These are phyloP conservation scores for Coremacera marginata DNA, from an alignment of 2,888 invertebrate genomes.

Conservation along the genomic window DNA sequence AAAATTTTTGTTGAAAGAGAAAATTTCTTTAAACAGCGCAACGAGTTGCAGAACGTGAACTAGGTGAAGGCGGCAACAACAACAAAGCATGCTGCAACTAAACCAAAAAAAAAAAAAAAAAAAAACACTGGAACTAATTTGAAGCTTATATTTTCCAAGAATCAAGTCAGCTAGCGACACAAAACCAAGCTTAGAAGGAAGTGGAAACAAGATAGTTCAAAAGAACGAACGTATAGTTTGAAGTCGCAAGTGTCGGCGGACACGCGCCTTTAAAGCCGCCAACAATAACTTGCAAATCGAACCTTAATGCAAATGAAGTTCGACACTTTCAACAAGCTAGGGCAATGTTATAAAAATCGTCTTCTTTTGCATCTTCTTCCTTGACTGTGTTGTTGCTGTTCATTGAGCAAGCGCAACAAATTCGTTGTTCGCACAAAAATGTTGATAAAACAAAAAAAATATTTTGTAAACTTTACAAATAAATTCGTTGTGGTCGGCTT, in stretches of 20 bases:
- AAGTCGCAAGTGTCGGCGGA: slow-evolving; percentile 63
- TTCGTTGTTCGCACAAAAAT: slow-evolving; percentile 1
- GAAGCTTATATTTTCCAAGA: slow-evolving; percentile 24
- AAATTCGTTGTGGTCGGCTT: slow-evolving; percentile 48
- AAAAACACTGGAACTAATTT: slow-evolving; percentile 24
- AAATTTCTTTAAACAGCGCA: slow-evolving; percentile 16
- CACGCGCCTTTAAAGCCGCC: slow-evolving; percentile 58
- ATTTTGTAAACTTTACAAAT: slow-evolving; percentile 40
- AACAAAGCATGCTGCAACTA: not conserved
- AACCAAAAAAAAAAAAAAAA: not conserved
- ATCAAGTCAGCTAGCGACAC: not conserved
- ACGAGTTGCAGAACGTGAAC: slow-evolving; percentile 40
- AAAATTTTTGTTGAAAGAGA: slow-evolving; percentile 20
- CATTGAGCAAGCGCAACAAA: slow-evolving; percentile 27
- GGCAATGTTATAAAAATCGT: not conserved
- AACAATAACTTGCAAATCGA: slow-evolving; percentile 54
- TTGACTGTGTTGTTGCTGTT: not conserved
- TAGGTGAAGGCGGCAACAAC: slow-evolving; percentile 35
- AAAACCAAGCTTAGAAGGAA: not conserved
- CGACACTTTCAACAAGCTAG: slow-evolving; percentile 5
- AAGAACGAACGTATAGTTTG: not conserved
- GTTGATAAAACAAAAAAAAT: not conserved
- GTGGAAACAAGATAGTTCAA: too few species aligned
- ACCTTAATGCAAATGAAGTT: slow-evolving; percentile 66
- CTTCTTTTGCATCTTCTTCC: not conserved